Percentiles rank a stretch among this genome's conserved stretches.
Conservation (phyloP, 2,888 invertebrate species). For the Netelia virgata region DNA sequence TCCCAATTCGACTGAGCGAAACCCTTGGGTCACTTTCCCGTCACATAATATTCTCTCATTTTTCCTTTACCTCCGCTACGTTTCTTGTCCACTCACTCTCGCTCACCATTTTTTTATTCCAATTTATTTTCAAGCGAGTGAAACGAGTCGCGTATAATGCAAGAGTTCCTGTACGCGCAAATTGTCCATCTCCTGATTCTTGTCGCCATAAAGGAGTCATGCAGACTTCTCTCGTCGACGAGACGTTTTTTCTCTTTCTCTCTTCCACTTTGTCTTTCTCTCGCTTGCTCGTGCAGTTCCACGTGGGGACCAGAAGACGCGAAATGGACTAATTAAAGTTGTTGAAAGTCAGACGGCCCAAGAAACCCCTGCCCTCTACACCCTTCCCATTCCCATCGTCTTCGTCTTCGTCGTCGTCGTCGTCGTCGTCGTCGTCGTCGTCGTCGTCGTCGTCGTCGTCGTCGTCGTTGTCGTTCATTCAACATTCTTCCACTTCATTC, state of each 20-base stretch:
- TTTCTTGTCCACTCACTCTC: background rate
- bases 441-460: conserved; percentile 47
- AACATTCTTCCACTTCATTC: conserved; percentile 68
- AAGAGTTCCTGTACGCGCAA: conserved; percentile 52
- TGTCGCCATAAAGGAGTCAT: conserved; percentile 31
- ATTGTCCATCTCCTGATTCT: conserved; percentile 60
- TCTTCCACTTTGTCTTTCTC: conserved; percentile 8
- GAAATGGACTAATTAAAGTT: conserved; percentile 68
- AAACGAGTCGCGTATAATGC: conserved; percentile 61
- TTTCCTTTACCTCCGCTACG: background rate
- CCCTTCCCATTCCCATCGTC: conserved; percentile 17
- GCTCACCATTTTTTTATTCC: conserved; percentile 38
- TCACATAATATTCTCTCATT: conserved; percentile 34
- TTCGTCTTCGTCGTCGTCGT: too few relatives aligned
- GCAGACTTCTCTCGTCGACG: conserved; percentile 25
- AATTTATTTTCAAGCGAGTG: conserved; percentile 60
- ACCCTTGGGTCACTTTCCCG: background rate
- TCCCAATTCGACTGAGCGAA: background rate
- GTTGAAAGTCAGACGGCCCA: conserved; percentile 64
- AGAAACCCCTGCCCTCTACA: background rate
- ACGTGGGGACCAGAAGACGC: conserved; percentile 44
- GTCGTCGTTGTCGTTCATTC: conserved; percentile 29
- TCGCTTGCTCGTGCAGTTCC: conserved; percentile 21
- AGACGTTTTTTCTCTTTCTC: conserved; percentile 5
- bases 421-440: conserved; percentile 47